Conservation (phyloP, 2,113 vertebrate genomes). For the Equus przewalskii region DNA sequence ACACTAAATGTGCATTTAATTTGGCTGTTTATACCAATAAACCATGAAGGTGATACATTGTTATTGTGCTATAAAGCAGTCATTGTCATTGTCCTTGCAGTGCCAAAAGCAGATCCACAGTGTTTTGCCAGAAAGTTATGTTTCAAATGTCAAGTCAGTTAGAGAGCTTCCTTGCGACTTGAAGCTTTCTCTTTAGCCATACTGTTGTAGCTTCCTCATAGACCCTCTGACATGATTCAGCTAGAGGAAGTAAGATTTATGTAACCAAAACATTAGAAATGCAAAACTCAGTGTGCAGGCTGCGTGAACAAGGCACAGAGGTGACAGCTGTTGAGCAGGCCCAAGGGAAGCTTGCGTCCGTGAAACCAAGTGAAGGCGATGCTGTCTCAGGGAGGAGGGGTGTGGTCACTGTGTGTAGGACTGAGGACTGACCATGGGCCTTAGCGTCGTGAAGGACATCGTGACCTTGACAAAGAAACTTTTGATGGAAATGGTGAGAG, state of each 20-base stretch:
- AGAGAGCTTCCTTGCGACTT: background rate
- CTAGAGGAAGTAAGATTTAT: background rate
- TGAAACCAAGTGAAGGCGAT: background rate
- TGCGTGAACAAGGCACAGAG: background rate
- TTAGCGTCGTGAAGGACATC: rapidly evolving
- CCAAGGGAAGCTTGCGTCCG: background rate
- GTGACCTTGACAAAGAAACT: background rate
- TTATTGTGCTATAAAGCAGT: rapidly evolving
- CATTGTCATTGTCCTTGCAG: rapidly evolving
- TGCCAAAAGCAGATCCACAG: rapidly evolving
- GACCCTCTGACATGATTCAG: background rate
- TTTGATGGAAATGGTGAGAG: background rate
- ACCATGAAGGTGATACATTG: rapidly evolving
- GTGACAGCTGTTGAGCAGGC: background rate
- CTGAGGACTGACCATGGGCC: rapidly evolving
- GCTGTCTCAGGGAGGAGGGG: background rate
- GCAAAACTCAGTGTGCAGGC: background rate
- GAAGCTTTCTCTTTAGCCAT: background rate
- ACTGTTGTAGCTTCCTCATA: background rate
- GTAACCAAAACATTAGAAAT: background rate
- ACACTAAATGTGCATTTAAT: background rate
- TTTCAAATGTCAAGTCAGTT: no score
- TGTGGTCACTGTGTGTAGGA: rapidly evolving
- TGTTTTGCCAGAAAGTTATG: background rate
- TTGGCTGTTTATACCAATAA: rapidly evolving